Conservation (phyloP, 2,113 vertebrate genomes). For the Phalacrocorax carbo region DNA sequence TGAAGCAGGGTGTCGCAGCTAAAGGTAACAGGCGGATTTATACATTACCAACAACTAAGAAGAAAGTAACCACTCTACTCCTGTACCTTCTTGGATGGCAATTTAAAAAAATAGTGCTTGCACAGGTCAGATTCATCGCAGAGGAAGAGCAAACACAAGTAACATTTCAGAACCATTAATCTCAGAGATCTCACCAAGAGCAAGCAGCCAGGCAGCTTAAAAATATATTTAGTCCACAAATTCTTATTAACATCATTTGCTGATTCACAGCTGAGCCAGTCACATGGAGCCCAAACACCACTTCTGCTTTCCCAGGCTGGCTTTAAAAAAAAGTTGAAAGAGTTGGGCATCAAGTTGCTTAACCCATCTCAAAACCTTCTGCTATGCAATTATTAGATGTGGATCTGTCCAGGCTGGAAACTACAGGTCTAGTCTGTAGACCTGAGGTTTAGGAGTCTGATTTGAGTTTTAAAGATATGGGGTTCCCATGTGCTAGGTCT, state of each 20-base stretch:
- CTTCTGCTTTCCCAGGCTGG: slow-evolving; percentile 9
- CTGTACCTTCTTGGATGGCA: not conserved
- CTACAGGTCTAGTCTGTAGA: not conserved
- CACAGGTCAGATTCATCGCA: not conserved
- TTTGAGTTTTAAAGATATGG: not conserved
- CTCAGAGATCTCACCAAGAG: slow-evolving; percentile 9
- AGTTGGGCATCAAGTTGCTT: not conserved
- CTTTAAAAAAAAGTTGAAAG: not conserved
- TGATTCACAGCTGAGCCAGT: slow-evolving; percentile 49
- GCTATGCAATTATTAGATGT: not conserved
- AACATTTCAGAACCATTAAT: slow-evolving; percentile 42
- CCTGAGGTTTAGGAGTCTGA: not conserved
- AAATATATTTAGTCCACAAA: slow-evolving; percentile 67
- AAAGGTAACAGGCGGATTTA: not conserved
- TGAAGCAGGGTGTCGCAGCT: no score
- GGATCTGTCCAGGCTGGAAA: not conserved
- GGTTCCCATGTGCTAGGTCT: not conserved
- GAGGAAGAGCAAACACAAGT: not conserved
- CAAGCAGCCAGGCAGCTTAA: slow-evolving; percentile 50
- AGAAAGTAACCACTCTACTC: not conserved
- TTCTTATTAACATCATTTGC: slow-evolving; percentile 51
- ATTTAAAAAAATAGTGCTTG: not conserved
- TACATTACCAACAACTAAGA: not conserved
- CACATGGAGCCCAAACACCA: not conserved
- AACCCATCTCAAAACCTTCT: not conserved